These are phyloP conservation scores for cat (Felis catus) DNA, from an alignment of 2,113 vertebrate genomes.

Conservation along the genomic window F.catus_Fca126_mat1.0 CM031414.1:114585501-114586000, in stretches of 20 bases:
- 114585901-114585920: neutral
- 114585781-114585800: neutral
- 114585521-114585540: slow-evolving; percentile 69
- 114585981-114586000: neutral
- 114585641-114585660: slow-evolving; percentile 68
- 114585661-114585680: slow-evolving; percentile 56
- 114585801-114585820: neutral
- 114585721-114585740: slow-evolving; percentile 52
- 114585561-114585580: slow-evolving; percentile 66
- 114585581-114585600: slow-evolving; percentile 76
- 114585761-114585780: neutral
- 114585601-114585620: slow-evolving; percentile 66
- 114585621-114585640: slow-evolving; percentile 70
- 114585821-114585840: neutral
- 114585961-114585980: neutral
- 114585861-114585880: neutral
- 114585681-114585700: slow-evolving; percentile 72
- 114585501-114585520: slow-evolving; percentile 64
- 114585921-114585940: neutral
- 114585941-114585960: neutral
- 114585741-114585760: slow-evolving; percentile 49
- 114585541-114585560: slow-evolving; percentile 68
- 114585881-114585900: neutral
- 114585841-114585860: neutral
- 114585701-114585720: slow-evolving; percentile 21